Evolutionary conservation across 2,113 vertebrate genomes (phyloP).

Genomic region (Tupaia tana): DNA sequence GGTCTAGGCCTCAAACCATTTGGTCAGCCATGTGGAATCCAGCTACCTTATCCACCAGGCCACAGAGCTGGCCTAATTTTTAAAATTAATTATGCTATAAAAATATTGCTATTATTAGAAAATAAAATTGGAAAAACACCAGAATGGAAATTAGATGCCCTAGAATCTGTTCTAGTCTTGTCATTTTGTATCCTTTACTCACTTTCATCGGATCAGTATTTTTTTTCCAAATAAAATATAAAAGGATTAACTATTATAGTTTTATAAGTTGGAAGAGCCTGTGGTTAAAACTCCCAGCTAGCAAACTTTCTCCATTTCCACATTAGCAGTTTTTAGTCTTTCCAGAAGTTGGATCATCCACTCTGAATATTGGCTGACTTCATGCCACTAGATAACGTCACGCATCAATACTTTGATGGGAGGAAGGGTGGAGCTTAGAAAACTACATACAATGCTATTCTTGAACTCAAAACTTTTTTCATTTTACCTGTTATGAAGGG

Average conservation of each 20-base stretch:
- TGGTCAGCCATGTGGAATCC: too few relatives aligned
- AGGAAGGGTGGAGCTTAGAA: neutral
- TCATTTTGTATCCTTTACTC: neutral
- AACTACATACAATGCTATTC: neutral
- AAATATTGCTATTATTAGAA: neutral
- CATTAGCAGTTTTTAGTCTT: neutral
- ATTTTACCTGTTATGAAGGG: neutral
- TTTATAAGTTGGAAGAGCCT: neutral
- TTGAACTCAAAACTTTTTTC: neutral
- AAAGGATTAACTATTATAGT: neutral
- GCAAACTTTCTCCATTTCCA: neutral
- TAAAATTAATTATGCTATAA: neutral
- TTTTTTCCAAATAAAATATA: neutral
- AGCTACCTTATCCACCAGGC: too few relatives aligned
- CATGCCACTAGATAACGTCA: neutral
- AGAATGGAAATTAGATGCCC: neutral
- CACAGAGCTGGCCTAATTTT: too few relatives aligned
- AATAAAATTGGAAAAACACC: neutral
- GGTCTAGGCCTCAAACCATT: too few relatives aligned
- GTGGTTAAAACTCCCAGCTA: neutral
- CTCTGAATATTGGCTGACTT: neutral
- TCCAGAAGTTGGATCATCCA: neutral
- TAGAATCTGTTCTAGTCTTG: neutral
- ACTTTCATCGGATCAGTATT: neutral
- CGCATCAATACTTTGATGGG: neutral